Evolutionary conservation across 2,113 vertebrate species (phyloP), one percentile per base, ranked within the genome.

Genomic region (Sinocyclocheilus anshuiensis): DNA sequence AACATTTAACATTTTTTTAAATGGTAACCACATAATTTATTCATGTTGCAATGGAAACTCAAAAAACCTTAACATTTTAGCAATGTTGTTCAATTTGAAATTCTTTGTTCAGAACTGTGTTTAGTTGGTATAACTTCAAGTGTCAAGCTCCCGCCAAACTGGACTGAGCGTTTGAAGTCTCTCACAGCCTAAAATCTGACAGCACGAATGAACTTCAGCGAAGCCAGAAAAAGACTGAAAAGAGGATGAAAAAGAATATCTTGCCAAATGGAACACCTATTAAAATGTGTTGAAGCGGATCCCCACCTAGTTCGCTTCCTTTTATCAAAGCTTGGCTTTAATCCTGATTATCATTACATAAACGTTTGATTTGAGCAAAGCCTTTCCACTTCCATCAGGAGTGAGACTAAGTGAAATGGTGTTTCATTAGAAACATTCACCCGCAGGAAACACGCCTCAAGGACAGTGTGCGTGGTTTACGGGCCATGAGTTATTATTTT

Each of bases 201-300:
- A 83, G 61, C 24, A 79, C 63, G 26, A 50, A 88, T 88, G 74
- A 80, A 80, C 55, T 55, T 65, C 65, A 79, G 63, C 80, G 33
- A 36, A 86, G 74, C 83, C 69, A 88, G 80, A 61, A 24, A 48
- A 48, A 55, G 15, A 33, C 65, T 29, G 20, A 84, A 78, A 86
- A 83, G 71, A 82, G 53, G 53, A 86, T 85, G 42, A 77, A 89
- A 85, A 82, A 83, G 86, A 71, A 85, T 69, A 87, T 33, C 18
- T 45, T 65, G 78, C 72, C 78, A 83, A 89, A 87, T 87, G 79
- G 42, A 87, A 89, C 88, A 87, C 88, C 86, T 85, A 89, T 89
- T 87, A 87, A 85, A 85, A 87, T 57, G 88, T 85, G 71, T 84
- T 20, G n/a, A 63, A 81, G 48, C 1, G 50, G 53, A 69, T 84